Percentiles rank a stretch among this genome's conserved stretches.
phyloP scores from a whole-genome alignment of 2,113 vertebrate species.

The Erythrocercus mccallii region DNA sequence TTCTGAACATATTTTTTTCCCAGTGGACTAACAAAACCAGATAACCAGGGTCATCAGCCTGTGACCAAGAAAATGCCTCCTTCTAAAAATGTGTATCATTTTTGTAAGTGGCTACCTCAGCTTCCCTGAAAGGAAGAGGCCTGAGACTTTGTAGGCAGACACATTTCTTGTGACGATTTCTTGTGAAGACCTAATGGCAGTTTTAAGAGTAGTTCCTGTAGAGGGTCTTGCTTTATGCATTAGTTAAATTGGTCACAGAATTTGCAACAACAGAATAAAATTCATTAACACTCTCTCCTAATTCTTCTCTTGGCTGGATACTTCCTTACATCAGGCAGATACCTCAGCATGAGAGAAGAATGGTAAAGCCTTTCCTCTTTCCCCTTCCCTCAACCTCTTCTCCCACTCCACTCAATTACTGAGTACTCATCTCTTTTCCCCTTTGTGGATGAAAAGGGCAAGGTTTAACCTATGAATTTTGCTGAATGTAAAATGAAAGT shows the following conservation, averaged over 20 bases:
- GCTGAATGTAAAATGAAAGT: not conserved
- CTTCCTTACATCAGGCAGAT: not conserved
- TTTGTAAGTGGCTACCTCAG: not conserved
- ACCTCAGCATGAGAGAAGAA: not conserved
- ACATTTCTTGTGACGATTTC: not conserved
- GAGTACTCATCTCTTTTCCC: not conserved
- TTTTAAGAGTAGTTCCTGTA: not conserved
- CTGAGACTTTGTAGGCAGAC: not conserved
- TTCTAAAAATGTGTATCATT: not conserved
- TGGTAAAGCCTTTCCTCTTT: not conserved
- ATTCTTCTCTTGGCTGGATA: not conserved
- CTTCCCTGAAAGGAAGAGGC: not conserved
- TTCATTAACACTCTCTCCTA: not conserved
- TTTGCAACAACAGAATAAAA: not conserved
- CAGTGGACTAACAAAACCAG: not conserved
- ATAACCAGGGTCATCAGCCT: not conserved
- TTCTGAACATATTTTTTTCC: not conserved
- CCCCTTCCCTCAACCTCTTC: fast-evolving
- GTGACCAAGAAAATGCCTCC: not conserved
- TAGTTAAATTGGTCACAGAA: not conserved
- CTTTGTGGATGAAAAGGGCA: not conserved
- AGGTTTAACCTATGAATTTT: not conserved
- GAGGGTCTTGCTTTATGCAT: not conserved
- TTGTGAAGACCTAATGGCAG: not conserved
- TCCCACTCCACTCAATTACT: not conserved